Percentiles rank a stretch among this genome's conserved stretches.
Evolutionary conservation across 2,113 vertebrate genomes (phyloP).

Genomic region (Takifugu bimaculatus): DNA sequence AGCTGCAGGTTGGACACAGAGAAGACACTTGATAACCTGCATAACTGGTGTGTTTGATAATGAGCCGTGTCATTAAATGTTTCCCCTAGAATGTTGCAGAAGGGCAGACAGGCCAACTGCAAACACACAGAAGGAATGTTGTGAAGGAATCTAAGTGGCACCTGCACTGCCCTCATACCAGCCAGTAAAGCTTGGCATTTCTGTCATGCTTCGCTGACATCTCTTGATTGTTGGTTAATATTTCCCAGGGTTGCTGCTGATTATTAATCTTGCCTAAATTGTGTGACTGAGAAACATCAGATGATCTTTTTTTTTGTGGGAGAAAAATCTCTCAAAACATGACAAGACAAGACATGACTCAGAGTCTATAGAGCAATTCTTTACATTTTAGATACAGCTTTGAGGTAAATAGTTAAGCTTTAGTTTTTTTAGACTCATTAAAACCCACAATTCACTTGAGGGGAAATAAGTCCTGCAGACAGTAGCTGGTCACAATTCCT

Average conservation of each 20-base stretch:
- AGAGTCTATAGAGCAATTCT: constrained; percentile 7
- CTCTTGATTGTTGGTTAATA: constrained; percentile 26
- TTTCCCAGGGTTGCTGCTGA: constrained; percentile 19
- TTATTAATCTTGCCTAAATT: background rate
- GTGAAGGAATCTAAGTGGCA: constrained; percentile 26
- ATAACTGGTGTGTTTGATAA: background rate
- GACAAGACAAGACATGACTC: constrained; percentile 40
- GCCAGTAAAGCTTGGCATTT: constrained; percentile 16
- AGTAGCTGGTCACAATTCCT: too few species aligned
- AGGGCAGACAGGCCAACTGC: background rate
- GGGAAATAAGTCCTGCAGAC: too few species aligned
- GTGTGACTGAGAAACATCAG: too few species aligned
- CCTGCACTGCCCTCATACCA: background rate
- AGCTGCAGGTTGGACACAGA: constrained; percentile 66
- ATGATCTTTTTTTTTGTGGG: too few species aligned
- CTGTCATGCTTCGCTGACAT: background rate
- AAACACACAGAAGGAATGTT: constrained; percentile 9
- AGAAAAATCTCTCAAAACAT: constrained; percentile 19
- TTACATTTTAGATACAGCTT: background rate
- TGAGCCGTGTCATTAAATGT: too few species aligned
- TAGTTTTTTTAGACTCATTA: background rate
- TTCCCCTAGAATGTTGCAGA: background rate
- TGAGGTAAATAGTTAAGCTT: too few species aligned
- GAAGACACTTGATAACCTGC: background rate
- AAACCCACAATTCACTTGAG: too few species aligned